phyloP scores from a whole-genome alignment of 2,888 invertebrate genomes.

The Adelphocoris suturalis region DNA sequence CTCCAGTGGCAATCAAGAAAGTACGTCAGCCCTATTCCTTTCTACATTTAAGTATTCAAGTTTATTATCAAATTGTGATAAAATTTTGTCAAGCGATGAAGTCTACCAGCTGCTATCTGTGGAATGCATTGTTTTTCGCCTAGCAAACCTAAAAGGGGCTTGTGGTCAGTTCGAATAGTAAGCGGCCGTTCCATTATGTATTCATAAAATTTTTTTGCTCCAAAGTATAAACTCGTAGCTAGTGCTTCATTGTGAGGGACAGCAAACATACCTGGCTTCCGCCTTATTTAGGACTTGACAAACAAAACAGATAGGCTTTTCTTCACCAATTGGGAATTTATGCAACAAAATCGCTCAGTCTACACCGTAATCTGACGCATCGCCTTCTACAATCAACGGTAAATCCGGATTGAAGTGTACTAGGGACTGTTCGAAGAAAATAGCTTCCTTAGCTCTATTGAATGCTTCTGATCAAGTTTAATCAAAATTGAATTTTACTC shows the following conservation, averaged over 20 bases:
- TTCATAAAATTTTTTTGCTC: conserved; percentile 11
- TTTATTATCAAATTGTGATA: conserved; percentile 17
- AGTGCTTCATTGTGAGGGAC: conserved; percentile 63
- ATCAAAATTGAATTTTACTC: neutral
- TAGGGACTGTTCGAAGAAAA: neutral
- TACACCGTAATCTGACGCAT: conserved; percentile 71
- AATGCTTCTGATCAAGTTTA: neutral
- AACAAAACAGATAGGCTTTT: conserved; percentile 74
- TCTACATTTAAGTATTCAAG: conserved; percentile 73
- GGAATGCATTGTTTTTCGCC: conserved; percentile 12
- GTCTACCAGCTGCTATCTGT: conserved; percentile 49
- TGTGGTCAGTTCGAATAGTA: conserved; percentile 37
- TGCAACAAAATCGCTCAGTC: conserved; percentile 77
- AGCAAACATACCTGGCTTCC: conserved; percentile 77
- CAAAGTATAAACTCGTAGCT: conserved; percentile 23
- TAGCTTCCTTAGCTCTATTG: neutral
- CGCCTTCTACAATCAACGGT: conserved; percentile 43
- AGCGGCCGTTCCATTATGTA: conserved; percentile 23
- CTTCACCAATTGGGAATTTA: conserved; percentile 75
- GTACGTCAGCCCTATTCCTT: conserved; percentile 55
- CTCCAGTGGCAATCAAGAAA: conserved; percentile 40
- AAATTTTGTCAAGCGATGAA: conserved; percentile 41
- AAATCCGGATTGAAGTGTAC: conserved; percentile 51
- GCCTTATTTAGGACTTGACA: conserved; percentile 76
- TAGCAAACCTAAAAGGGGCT: conserved; percentile 35